Percentiles rank a stretch among this genome's conserved stretches.
Evolutionary conservation across 2,888 invertebrate species (phyloP).

Genomic region (Taenaris catops): DNA sequence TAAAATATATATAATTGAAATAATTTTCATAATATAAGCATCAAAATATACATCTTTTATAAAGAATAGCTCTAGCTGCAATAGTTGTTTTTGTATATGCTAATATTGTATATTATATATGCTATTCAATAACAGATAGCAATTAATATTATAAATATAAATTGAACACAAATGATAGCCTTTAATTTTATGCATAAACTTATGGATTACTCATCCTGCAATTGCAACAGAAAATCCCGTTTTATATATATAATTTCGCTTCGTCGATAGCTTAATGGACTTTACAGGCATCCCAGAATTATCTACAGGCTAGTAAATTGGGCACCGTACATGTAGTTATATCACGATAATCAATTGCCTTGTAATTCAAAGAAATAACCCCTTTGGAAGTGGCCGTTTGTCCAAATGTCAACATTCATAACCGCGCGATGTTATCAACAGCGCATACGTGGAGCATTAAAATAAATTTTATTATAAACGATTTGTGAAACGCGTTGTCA

Average conservation of each 20-base stretch:
- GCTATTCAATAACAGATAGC: too few relatives aligned
- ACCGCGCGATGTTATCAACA: slow-evolving; percentile 59
- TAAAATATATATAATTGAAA: too few relatives aligned
- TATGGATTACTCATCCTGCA: not conserved
- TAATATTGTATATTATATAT: too few relatives aligned
- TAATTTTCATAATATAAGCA: too few relatives aligned
- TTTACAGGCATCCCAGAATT: slow-evolving; percentile 11
- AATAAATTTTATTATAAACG: slow-evolving; percentile 68
- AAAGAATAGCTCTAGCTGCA: too few relatives aligned
- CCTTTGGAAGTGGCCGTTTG: slow-evolving; percentile 42
- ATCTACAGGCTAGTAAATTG: slow-evolving; percentile 19
- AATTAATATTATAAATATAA: too few relatives aligned
- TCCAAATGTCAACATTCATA: slow-evolving; percentile 60
- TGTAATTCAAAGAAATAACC: slow-evolving; percentile 51
- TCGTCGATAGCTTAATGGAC: slow-evolving; percentile 2
- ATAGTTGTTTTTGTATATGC: too few relatives aligned
- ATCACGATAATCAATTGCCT: slow-evolving; percentile 59
- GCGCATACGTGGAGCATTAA: slow-evolving; percentile 41
- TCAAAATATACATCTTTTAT: too few relatives aligned
- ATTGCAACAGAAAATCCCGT: slow-evolving; percentile 1
- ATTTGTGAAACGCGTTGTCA: slow-evolving; percentile 71
- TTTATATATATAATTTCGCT: slow-evolving; percentile 1
- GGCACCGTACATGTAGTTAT: slow-evolving; percentile 28
- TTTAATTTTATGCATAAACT: too few relatives aligned
- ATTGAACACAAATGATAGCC: too few relatives aligned